Evolutionary conservation across 2,888 invertebrate species (phyloP), one percentile per base, ranked within the genome.

Genomic region (Selenia dentaria): DNA sequence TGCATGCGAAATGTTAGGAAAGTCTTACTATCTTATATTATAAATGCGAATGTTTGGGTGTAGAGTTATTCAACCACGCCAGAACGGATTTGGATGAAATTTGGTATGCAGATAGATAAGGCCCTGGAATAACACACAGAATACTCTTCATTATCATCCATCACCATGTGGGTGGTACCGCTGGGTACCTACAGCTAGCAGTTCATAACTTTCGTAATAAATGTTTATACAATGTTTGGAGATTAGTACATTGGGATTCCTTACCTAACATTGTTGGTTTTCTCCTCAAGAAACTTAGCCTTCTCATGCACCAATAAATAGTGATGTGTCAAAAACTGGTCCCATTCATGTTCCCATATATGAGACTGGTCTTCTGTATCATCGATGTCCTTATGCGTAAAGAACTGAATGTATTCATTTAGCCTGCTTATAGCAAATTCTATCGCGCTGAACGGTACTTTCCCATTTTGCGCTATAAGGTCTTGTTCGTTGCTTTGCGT

Each of bases 321-420:
- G 77, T 93, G 94, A 67, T 94, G 93, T 0, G 93, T 92, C 1
- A 96, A 86, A 68, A 98, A 96, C 63, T 95, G 94, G 67, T 97
- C 96, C 98, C 98, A 98, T 72, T 98, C 96, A 66, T 96, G 95
- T 55, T 96, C 95, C 94, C 96, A 96, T 29, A 96, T 84, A 57
- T 93, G 91, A 10, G 60, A 50, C 50, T 89, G 87, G 35, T 93
- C 93, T 61, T 95, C 95, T 1, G 94, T 93, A 55, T 96, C 95
- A 64, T 96, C 94, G 56, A 95, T 94, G 62, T 95, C 95, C 66
- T 93, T 94, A 73, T 96, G 96, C 13, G 94, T 93, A 54, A 94
- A 93, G 61, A 92, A 92, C 3, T 93, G 92, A n/a, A 97, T 91
- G 65, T 94, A 96, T 69, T 96, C 96, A 47, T 93, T 93, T 62